Conservation (phyloP, 2,797 vertebrate species). For the Dryobates pubescens region DNA sequence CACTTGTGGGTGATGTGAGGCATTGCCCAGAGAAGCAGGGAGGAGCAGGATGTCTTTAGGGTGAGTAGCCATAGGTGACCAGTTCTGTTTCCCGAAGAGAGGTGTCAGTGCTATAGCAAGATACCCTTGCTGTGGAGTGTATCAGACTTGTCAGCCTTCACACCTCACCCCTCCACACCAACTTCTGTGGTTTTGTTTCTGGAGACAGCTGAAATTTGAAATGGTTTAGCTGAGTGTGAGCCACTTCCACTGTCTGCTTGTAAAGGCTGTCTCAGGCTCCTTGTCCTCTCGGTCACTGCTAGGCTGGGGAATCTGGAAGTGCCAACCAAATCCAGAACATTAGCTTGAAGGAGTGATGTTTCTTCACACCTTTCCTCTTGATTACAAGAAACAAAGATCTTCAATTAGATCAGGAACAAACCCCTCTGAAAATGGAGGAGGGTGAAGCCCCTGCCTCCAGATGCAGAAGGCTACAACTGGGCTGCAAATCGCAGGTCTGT, state of each 20-base stretch:
- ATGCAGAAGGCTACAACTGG: neutral
- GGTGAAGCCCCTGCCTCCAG: neutral
- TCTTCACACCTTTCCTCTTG: neutral
- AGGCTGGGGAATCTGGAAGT: neutral
- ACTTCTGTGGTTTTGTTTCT: neutral
- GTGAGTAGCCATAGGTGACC: neutral
- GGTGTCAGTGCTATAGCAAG: neutral
- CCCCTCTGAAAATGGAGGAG: neutral
- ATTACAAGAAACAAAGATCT: too few relatives aligned
- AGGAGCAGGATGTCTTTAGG: neutral
- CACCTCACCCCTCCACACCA: fast-evolving
- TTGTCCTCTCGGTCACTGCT: neutral
- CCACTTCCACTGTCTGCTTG: neutral
- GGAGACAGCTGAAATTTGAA: neutral
- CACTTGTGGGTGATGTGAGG: neutral
- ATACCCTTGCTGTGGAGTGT: neutral
- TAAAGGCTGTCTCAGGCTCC: neutral
- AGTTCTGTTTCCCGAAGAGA: neutral
- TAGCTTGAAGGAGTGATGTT: neutral
- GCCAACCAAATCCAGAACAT: neutral
- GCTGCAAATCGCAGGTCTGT: neutral
- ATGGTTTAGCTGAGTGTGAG: neutral
- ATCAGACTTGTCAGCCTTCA: neutral
- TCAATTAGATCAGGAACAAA: neutral
- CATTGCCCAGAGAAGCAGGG: neutral